phyloP scores from a whole-genome alignment of 2,888 invertebrate species.

The Campoplex nolae region DNA sequence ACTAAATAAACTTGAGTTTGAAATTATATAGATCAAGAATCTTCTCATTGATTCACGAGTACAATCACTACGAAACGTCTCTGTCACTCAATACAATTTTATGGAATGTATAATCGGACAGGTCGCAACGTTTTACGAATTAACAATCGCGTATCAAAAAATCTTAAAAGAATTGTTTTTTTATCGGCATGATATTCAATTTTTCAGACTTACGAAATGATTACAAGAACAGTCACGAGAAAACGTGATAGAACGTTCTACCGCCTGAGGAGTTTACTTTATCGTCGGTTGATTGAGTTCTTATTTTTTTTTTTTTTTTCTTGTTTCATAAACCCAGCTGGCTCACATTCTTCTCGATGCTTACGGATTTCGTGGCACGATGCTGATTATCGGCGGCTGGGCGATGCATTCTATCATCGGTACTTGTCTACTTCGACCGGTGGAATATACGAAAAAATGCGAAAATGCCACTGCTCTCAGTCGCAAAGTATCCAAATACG shows the following conservation, averaged over 20 bases:
- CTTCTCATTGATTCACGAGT: background rate
- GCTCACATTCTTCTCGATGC: conserved; percentile 72
- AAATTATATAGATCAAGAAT: background rate
- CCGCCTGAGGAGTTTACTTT: background rate
- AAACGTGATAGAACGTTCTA: background rate
- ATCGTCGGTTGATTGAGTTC: conserved; percentile 22
- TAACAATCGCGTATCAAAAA: background rate
- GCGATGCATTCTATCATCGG: conserved; percentile 85
- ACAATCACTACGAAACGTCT: background rate
- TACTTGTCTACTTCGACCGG: conserved; percentile 85
- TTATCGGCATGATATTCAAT: background rate
- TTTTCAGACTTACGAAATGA: background rate
- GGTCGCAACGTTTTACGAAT: background rate
- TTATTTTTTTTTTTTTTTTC: conserved; percentile 62
- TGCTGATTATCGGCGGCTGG: conserved; percentile 85
- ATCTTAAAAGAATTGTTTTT: background rate
- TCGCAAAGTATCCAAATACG: conserved; percentile 58
- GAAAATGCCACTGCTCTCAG: conserved; percentile 9
- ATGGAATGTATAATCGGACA: background rate
- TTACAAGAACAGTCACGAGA: background rate
- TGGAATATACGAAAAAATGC: conserved; percentile 47
- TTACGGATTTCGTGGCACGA: conserved; percentile 82
- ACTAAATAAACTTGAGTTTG: background rate
- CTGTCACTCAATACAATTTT: background rate
- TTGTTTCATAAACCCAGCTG: conserved; percentile 65